Base-by-base conservation (phyloP, 2,888 invertebrate genomes). In the Toxonevra muliebris region DNA sequence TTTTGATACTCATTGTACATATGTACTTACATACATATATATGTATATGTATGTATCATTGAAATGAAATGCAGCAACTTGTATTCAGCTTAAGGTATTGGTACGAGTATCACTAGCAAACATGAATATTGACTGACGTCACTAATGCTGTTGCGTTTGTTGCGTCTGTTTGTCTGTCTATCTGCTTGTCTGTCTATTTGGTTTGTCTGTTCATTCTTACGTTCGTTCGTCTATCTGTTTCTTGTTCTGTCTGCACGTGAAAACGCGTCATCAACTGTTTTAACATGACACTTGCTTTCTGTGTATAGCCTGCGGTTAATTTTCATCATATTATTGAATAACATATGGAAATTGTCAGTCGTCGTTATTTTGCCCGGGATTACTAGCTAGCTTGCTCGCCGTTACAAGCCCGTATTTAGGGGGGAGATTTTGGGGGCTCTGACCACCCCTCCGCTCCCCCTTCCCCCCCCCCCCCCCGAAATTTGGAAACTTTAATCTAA, bases 181-280 rank as follows among this genome's bases (percentile, higher is more conserved):
- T 19, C 45, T 43, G 15, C 30, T 7, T 20, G 11, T 1, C 53
- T 30, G 15, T 20, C n/a, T 11, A 48, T 48, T 15, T 48, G 13
- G 9, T 48, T 48, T 48, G 48, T 48, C 48, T 3, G 48, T 48
- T 48, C n/a, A 12, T 15, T 9, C 5, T 2, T 48, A 10, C 48
- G 48, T 15, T 9, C 5, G n/a, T 48, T n/a, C 48, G 48, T n/a
- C 13, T 15, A 12, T 48, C 48, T 48, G 48, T 20, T 61, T 15
- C 50, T 15, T 57, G 57, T 40, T 30, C 30, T 30, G 30, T 30
- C 30, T 53, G 41, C 40, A 53, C 66, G 61, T 54, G 61, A 66
- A 66, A 66, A 54, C 48, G 60, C 66, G 61, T 66, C 66, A 60
- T 66, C 66, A 66, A 66, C 61, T 55, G 30, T 60, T 66, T 66